phyloP scores from a whole-genome alignment of 2,797 vertebrate species.

The Mergus octosetaceus region DNA sequence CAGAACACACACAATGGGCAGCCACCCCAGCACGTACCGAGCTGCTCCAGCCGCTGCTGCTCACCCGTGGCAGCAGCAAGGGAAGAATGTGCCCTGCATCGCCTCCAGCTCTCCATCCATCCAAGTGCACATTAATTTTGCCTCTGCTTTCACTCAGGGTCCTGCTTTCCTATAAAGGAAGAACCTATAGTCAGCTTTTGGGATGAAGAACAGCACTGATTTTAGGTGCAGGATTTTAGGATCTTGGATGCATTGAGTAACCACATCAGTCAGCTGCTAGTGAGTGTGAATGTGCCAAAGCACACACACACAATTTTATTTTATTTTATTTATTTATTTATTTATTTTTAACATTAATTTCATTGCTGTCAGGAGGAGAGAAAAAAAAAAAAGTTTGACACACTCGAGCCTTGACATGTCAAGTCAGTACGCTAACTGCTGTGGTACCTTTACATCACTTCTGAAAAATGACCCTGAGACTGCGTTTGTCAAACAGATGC shows the following conservation, averaged over 20 bases:
- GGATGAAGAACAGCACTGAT: neutral
- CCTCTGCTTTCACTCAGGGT: neutral
- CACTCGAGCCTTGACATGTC: neutral
- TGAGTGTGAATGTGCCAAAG: neutral
- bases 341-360: slow-evolving; percentile 16
- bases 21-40: accelerated
- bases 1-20: neutral
- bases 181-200: neutral
- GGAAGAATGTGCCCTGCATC: neutral
- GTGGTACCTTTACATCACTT: neutral
- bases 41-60: neutral
- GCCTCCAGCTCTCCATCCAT: neutral
- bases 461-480: neutral
- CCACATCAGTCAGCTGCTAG: neutral
- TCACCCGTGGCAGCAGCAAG: neutral
- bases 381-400: neutral
- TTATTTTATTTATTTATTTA: neutral
- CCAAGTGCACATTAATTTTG: neutral
- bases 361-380: neutral
- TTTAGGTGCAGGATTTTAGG: neutral
- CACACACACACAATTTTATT: neutral
- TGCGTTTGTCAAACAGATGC: neutral
- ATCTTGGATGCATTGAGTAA: neutral
- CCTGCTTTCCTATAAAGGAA: neutral
- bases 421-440: neutral